Conservation (phyloP, 1,140 invertebrate species). For the Heliconius eleuchia region DNA sequence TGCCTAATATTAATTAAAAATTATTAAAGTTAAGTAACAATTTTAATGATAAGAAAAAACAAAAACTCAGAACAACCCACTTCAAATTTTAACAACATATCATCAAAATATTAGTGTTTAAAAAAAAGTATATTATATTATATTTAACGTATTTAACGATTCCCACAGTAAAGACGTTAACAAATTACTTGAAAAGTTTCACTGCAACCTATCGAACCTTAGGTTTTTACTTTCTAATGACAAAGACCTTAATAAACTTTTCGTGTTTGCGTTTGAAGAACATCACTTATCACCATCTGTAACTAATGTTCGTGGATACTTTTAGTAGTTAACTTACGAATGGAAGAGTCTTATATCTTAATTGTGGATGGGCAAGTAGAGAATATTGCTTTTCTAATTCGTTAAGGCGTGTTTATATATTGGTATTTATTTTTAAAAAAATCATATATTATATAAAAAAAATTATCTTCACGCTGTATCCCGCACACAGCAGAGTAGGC, state of each 20-base stretch:
- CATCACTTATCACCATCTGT: conserved; percentile 5
- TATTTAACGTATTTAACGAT: background rate
- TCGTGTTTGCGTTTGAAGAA: conserved; percentile 1
- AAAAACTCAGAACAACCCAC: too few relatives aligned
- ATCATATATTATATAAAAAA: too few relatives aligned
- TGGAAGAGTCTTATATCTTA: background rate
- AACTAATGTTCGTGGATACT: background rate
- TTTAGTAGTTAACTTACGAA: background rate
- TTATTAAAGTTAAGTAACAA: too few relatives aligned
- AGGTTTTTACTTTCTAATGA: background rate
- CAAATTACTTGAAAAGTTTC: conserved; percentile 7
- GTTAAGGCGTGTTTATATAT: too few relatives aligned
- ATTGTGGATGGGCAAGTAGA: background rate
- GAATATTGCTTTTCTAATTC: background rate
- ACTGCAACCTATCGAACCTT: conserved; percentile 9
- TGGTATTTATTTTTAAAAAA: too few relatives aligned
- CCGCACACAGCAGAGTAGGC: too few relatives aligned
- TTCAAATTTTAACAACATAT: too few relatives aligned
- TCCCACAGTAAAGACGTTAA: background rate
- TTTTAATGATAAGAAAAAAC: background rate
- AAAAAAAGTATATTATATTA: background rate
- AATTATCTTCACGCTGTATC: too few relatives aligned
- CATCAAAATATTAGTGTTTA: background rate
- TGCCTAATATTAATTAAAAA: too few relatives aligned
- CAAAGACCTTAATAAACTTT: conserved; percentile 3